These are phyloP conservation scores for Phrynocephalus forsythii DNA, from an alignment of 2,797 vertebrate genomes.

Conservation along the genomic window DNA sequence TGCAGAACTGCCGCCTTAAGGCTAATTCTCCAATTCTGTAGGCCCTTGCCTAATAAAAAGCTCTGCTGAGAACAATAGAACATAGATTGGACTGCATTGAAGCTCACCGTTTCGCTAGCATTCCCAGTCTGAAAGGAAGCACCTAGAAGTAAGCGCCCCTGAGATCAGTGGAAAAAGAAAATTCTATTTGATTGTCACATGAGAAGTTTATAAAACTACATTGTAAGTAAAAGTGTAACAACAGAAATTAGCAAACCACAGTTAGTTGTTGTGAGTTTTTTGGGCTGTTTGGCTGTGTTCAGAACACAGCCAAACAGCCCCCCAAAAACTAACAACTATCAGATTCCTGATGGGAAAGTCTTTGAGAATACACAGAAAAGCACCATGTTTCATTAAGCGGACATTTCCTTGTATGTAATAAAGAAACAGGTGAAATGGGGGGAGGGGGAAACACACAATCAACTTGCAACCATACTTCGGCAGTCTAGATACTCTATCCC, in stretches of 20 bases:
- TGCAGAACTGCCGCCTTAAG: background rate
- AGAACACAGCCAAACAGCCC: too few relatives aligned
- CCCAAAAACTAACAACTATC: too few relatives aligned
- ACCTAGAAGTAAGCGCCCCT: background rate
- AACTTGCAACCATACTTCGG: background rate
- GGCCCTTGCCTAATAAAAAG: background rate
- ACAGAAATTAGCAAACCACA: background rate
- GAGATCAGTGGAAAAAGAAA: background rate
- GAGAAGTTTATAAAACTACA: background rate
- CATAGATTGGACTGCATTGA: background rate
- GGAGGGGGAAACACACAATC: accelerated
- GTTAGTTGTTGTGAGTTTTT: too few relatives aligned
- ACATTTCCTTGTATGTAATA: background rate
- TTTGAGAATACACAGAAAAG: background rate
- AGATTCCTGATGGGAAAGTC: too few relatives aligned
- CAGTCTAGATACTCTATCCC: background rate
- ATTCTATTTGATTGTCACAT: background rate
- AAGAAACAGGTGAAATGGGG: background rate
- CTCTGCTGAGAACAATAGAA: background rate
- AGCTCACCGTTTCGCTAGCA: background rate
- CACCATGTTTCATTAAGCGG: background rate
- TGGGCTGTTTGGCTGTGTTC: too few relatives aligned
- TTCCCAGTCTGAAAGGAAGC: background rate
- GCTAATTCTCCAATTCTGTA: background rate
- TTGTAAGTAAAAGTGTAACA: background rate